Conservation (phyloP, 2,797 vertebrate species). For the Mus minutoides region DNA sequence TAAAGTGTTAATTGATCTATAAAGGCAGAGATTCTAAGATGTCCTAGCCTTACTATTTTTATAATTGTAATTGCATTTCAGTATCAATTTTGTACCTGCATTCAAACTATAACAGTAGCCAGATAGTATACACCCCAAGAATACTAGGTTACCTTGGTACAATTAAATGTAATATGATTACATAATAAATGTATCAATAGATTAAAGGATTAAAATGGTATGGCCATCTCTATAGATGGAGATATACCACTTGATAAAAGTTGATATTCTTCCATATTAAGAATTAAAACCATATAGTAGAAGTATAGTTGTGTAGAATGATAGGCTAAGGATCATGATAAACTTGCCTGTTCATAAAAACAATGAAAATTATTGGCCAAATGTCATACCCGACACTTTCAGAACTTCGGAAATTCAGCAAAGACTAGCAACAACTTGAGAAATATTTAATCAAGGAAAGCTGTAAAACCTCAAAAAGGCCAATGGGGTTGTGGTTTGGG, state of each 20-base stretch:
- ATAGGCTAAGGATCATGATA: background rate
- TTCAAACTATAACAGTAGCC: background rate
- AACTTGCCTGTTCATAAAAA: constrained; percentile 6
- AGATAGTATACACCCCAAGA: constrained; percentile 20
- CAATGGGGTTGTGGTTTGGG: background rate
- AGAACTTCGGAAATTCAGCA: constrained; percentile 26
- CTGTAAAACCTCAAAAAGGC: background rate
- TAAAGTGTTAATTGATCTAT: background rate
- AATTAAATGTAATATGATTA: constrained; percentile 41
- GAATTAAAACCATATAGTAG: background rate
- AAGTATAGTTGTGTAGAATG: background rate
- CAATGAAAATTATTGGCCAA: background rate
- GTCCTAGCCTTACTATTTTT: background rate
- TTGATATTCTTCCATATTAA: constrained; percentile 16
- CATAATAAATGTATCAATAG: background rate
- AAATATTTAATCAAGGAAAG: constrained; percentile 26
- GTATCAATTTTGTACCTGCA: background rate
- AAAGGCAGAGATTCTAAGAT: background rate
- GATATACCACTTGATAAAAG: constrained; percentile 40
- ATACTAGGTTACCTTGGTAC: constrained; percentile 14
- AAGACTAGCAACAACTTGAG: background rate
- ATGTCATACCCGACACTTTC: background rate
- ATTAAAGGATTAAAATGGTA: constrained; percentile 29
- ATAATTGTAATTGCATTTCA: background rate
- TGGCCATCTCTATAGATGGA: constrained; percentile 7